phyloP scores from a whole-genome alignment of 2,797 vertebrate genomes.

The Peromyscus melanophrys region DNA sequence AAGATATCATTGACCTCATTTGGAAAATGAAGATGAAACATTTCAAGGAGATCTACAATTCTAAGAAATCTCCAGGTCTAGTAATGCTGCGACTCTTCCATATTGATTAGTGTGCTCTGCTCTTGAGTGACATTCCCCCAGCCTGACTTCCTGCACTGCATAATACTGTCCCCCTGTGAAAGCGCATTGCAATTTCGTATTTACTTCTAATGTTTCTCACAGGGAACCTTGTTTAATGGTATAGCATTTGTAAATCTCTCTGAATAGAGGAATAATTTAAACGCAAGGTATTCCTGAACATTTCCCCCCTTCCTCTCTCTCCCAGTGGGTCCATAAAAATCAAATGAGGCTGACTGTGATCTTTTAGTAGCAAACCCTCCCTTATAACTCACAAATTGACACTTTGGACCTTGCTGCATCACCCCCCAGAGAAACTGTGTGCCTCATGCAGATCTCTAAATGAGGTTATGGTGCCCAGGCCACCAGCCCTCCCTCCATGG shows the following conservation, averaged over 20 bases:
- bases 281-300: conserved; percentile 77
- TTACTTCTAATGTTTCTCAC: conserved; percentile 79
- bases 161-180: conserved; percentile 64
- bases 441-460: conserved; percentile 48
- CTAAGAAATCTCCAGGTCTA: conserved; percentile 46
- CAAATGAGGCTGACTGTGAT: conserved; percentile 76
- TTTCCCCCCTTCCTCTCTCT: conserved; percentile 64
- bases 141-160: conserved; percentile 43
- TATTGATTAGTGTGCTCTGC: conserved; percentile 20
- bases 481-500: not conserved
- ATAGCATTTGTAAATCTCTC: conserved; percentile 79
- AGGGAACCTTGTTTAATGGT: conserved; percentile 79
- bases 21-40: not conserved
- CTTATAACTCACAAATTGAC: conserved; percentile 67
- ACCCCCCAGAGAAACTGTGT: conserved; percentile 14
- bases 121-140: conserved; percentile 51
- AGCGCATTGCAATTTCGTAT: conserved; percentile 66
- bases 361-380: conserved; percentile 59
- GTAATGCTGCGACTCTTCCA: not conserved
- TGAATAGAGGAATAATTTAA: conserved; percentile 82
- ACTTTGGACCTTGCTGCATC: conserved; percentile 60
- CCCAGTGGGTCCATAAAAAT: conserved; percentile 76
- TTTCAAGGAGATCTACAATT: conserved; percentile 6
- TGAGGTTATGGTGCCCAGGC: conserved; percentile 24
- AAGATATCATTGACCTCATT: not conserved